Percentiles rank a stretch among this genome's conserved stretches.
Conservation (phyloP, 2,113 vertebrate species). For the Genyomyrus donnyi region DNA sequence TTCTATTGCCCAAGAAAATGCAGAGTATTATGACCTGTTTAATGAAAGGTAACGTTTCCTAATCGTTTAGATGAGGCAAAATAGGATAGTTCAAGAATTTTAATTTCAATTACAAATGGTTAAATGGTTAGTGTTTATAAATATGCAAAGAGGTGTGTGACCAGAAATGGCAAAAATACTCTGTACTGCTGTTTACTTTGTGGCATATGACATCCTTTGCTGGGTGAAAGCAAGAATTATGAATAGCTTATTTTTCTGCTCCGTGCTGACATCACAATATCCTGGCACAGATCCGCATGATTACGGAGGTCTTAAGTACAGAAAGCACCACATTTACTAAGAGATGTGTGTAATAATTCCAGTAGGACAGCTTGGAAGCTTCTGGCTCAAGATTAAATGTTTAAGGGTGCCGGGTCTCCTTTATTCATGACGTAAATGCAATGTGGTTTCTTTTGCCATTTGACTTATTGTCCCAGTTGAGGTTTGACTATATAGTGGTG, state of each 20-base stretch:
- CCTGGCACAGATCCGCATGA: background rate
- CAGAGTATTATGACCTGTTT: background rate
- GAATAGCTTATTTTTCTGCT: background rate
- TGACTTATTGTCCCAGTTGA: background rate
- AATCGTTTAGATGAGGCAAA: background rate
- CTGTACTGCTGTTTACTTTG: background rate
- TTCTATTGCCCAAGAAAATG: background rate
- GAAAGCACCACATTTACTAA: background rate
- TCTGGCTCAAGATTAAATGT: background rate
- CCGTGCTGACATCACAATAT: background rate
- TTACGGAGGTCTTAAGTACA: background rate
- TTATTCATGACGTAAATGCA: background rate
- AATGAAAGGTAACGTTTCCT: background rate
- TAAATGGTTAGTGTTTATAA: background rate
- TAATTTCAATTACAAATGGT: background rate
- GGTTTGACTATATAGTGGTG: background rate
- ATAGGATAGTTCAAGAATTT: background rate
- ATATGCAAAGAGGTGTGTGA: background rate
- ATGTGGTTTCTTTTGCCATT: background rate
- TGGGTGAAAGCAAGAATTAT: background rate
- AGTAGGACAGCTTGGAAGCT: background rate
- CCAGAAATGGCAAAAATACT: background rate
- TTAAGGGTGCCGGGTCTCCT: background rate
- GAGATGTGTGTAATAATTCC: background rate
- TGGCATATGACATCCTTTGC: background rate